phyloP scores from a whole-genome alignment of 2,888 invertebrate species.

The Plebejus melissa region DNA sequence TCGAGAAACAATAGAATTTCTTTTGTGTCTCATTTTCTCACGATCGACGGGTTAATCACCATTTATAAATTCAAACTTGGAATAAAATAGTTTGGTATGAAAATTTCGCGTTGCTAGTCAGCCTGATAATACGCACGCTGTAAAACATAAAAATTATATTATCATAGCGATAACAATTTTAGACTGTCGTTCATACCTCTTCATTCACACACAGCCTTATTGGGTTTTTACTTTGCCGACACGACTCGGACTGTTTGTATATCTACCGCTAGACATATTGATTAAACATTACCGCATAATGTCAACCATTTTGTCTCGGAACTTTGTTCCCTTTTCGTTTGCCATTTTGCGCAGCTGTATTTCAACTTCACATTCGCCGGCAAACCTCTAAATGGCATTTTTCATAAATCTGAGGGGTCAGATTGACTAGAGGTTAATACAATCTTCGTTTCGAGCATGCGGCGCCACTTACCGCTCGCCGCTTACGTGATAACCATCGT shows the following conservation, averaged over 20 bases:
- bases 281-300: conserved; percentile 61
- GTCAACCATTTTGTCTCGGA: conserved; percentile 62
- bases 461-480: conserved; percentile 37
- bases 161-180: not conserved
- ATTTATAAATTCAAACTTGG: not conserved
- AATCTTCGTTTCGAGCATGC: conserved; percentile 29
- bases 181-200: not conserved
- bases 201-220: not conserved
- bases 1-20: too few relatives aligned
- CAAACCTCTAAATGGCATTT: not conserved
- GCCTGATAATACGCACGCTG: not conserved
- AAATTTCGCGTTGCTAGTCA: not conserved
- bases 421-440: not conserved
- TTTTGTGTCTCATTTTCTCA: too few relatives aligned
- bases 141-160: not conserved
- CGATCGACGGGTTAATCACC: too few relatives aligned
- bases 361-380: not conserved
- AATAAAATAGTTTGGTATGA: not conserved
- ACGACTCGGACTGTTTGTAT: conserved; percentile 24
- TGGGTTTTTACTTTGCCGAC: conserved; percentile 32
- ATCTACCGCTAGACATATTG: conserved; percentile 49
- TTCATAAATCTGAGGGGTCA: not conserved
- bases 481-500: conserved; percentile 36
- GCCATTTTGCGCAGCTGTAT: conserved; percentile 49
- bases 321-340: conserved; percentile 48